phyloP scores from a whole-genome alignment of 2,888 invertebrate species.

The Calephelis perditalis region DNA sequence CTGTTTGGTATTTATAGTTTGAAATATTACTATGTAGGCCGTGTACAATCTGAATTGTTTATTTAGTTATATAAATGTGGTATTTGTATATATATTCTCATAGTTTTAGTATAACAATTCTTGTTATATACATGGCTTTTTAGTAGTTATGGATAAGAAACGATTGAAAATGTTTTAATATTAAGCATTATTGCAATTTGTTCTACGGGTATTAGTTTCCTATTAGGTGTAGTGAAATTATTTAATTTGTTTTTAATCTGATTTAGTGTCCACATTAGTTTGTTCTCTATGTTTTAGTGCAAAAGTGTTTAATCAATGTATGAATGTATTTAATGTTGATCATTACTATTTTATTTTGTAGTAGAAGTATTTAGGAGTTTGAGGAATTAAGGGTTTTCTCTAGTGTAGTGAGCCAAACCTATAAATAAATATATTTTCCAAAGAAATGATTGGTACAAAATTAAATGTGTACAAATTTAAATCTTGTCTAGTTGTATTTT shows the following conservation, averaged over 20 bases:
- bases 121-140: constrained; percentile 19
- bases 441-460: constrained; percentile 78
- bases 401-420: constrained; percentile 35
- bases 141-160: constrained; percentile 18
- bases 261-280: constrained; percentile 42
- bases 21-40: constrained; percentile 13
- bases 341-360: constrained; percentile 73
- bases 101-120: constrained; percentile 26
- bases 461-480: constrained; percentile 72
- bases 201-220: constrained; percentile 79
- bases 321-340: constrained; percentile 68
- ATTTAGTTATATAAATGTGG: constrained; percentile 7
- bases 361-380: constrained; percentile 48
- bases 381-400: constrained; percentile 52
- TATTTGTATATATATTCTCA: constrained; percentile 8
- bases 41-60: constrained; percentile 20
- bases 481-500: constrained; percentile 56
- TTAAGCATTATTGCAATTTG: constrained; percentile 63
- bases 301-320: constrained; percentile 51
- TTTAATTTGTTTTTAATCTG: constrained; percentile 58
- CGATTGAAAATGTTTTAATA: constrained; percentile 23
- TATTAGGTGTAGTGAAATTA: constrained; percentile 71
- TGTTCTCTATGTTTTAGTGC: constrained; percentile 60
- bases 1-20: constrained; percentile 12
- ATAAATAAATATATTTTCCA: constrained; percentile 64